Conservation (phyloP, 2,797 vertebrate species). For the Trachops cirrhosus region DNA sequence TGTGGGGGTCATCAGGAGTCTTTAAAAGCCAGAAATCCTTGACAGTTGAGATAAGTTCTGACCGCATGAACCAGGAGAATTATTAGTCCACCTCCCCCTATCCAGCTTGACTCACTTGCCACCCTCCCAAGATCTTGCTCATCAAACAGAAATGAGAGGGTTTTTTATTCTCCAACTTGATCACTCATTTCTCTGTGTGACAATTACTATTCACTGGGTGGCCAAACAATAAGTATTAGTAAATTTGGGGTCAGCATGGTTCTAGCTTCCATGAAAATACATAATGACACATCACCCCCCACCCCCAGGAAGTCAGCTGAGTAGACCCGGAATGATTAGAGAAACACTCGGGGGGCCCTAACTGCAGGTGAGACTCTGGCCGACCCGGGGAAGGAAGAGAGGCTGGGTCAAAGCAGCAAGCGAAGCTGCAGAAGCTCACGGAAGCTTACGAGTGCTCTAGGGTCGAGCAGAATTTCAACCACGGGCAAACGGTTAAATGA, state of each 20-base stretch:
- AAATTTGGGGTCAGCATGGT: not conserved
- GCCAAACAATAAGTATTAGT: not conserved
- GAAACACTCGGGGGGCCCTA: not conserved
- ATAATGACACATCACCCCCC: not conserved
- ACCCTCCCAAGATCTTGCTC: not conserved
- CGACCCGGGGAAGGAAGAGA: not conserved
- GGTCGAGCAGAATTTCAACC: constrained; percentile 5
- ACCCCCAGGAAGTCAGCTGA: not conserved
- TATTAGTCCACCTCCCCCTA: not conserved
- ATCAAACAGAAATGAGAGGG: not conserved
- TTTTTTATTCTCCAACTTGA: not conserved
- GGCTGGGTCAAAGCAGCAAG: not conserved
- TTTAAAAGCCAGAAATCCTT: not conserved
- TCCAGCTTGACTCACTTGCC: not conserved
- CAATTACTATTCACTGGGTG: not conserved
- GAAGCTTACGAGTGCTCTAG: not conserved
- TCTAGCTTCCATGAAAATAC: not conserved
- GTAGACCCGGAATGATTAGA: not conserved
- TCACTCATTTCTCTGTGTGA: not conserved
- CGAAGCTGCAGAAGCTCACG: not conserved
- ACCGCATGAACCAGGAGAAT: not conserved
- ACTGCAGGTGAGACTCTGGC: not conserved
- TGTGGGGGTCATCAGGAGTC: not conserved
- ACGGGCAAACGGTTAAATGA: not conserved
- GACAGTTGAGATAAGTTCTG: not conserved